These are phyloP conservation scores for Patiria miniata DNA, from an alignment of 35 echinoderm and acorn worm genomes.

Conservation along the genomic window DNA sequence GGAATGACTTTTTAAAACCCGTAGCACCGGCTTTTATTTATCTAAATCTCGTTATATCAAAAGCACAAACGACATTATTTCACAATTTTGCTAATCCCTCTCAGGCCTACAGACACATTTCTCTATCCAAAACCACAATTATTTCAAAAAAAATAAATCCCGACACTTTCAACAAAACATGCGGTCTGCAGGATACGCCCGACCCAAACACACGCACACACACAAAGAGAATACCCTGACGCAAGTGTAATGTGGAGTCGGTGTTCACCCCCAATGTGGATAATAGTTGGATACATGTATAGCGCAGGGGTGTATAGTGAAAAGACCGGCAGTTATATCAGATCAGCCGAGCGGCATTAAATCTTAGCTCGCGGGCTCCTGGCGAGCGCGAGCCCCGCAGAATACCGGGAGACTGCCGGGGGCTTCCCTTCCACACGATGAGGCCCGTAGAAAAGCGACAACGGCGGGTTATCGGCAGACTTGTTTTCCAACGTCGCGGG, in stretches of 20 bases:
- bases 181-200: not conserved
- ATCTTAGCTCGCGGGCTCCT: not conserved
- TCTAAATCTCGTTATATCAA: too few relatives aligned
- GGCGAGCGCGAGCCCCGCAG: not conserved
- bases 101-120: too few relatives aligned
- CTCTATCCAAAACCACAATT: too few relatives aligned
- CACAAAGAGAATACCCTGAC: not conserved
- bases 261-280: not conserved
- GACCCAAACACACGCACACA: not conserved
- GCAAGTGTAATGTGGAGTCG: not conserved
- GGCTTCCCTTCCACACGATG: not conserved
- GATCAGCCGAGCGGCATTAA: slow-evolving; percentile 13
- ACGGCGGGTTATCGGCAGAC: not conserved
- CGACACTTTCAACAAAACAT: not conserved
- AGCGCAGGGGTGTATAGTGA: not conserved
- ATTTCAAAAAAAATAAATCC: too few relatives aligned
- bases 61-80: too few relatives aligned
- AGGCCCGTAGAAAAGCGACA: not conserved
- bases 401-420: not conserved
- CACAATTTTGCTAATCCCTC: too few relatives aligned
- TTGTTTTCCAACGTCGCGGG: not conserved
- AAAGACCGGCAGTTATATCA: not conserved
- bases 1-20: too few relatives aligned
- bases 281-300: not conserved
- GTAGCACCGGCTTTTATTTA: too few relatives aligned